Conservation (phyloP, 1,140 invertebrate genomes). For the Trichoplusia ni region DNA sequence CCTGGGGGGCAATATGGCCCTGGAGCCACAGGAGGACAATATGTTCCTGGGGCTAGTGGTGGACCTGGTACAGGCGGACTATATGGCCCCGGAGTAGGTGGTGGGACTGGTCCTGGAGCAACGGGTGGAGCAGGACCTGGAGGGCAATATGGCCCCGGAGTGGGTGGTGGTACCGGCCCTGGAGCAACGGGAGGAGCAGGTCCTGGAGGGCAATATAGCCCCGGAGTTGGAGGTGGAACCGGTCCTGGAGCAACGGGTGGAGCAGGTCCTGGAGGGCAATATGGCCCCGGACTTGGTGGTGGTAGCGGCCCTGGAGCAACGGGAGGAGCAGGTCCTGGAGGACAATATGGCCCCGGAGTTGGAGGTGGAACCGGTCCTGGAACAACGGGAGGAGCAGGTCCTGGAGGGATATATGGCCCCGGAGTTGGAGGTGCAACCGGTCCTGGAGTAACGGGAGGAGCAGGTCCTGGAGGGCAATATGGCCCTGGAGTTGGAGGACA, state of each 20-base stretch:
- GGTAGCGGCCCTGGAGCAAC: neutral
- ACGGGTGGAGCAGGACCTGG: neutral
- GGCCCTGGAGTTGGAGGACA: conserved; percentile 12
- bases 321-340: neutral
- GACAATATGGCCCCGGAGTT: neutral
- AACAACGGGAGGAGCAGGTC: neutral
- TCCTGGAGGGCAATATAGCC: neutral
- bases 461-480: neutral
- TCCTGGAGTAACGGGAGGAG: neutral
- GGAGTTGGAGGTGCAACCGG: neutral
- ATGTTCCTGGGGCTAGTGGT: neutral
- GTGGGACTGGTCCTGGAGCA: conserved; percentile 9
- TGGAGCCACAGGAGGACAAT: conserved; percentile 24
- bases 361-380: neutral
- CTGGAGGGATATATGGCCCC: neutral
- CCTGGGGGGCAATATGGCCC: conserved; percentile 25
- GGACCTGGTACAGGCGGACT: conserved; percentile 3
- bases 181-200: neutral
- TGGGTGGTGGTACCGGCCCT: conserved; percentile 5
- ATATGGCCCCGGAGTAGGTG: conserved; percentile 1
- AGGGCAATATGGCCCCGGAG: conserved; percentile 19
- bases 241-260: neutral
- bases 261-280: neutral
- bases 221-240: neutral
- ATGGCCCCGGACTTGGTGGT: neutral